phyloP scores from a whole-genome alignment of 2,797 vertebrate species.

The Falco concolor region DNA sequence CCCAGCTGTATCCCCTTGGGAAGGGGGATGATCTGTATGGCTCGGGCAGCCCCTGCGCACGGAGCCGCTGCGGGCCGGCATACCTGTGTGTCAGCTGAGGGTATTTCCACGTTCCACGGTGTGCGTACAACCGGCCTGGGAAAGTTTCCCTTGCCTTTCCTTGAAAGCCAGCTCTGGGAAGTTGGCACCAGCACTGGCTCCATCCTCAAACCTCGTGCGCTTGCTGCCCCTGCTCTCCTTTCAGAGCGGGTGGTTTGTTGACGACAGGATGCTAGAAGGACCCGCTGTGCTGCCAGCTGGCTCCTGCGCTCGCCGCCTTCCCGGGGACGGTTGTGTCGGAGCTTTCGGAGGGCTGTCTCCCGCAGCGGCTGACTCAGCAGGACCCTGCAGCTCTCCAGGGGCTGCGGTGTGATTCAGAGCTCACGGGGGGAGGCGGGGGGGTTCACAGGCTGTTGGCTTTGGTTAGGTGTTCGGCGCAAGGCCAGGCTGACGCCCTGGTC shows the following conservation, averaged over 20 bases:
- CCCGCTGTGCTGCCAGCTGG: background rate
- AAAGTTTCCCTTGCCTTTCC: background rate
- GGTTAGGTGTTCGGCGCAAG: background rate
- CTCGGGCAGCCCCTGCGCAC: background rate
- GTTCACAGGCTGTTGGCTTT: background rate
- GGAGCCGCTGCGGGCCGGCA: background rate
- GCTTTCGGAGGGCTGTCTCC: background rate
- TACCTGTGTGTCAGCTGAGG: background rate
- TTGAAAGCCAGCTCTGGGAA: background rate
- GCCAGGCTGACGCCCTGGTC: background rate
- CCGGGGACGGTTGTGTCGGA: background rate
- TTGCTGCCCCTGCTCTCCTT: background rate
- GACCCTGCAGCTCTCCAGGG: background rate
- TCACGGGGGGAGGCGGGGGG: background rate
- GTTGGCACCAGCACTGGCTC: background rate
- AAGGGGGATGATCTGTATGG: background rate
- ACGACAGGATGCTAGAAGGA: background rate
- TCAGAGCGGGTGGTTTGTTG: background rate
- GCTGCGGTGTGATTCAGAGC: background rate
- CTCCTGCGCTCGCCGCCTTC: background rate
- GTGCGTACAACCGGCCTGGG: background rate
- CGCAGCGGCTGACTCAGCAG: background rate
- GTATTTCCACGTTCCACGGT: background rate
- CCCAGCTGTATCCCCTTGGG: background rate
- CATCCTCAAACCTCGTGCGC: background rate